phyloP scores from a whole-genome alignment of 2,888 invertebrate genomes.

The Cheilosia vernalis region DNA sequence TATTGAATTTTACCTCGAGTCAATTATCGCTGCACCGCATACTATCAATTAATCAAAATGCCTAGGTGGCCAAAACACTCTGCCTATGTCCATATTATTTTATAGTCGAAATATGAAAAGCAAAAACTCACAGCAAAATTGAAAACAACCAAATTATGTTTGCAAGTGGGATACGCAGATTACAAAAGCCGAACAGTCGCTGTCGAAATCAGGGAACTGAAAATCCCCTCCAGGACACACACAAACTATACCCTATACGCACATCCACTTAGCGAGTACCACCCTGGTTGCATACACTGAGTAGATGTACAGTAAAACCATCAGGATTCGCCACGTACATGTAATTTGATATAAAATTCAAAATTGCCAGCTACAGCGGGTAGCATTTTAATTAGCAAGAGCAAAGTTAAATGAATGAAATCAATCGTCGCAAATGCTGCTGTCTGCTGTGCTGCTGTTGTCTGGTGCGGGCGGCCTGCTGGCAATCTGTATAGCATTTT shows the following conservation, averaged over 20 bases:
- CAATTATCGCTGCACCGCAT: too few species aligned
- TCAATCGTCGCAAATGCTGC: constrained; percentile 15
- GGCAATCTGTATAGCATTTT: too few species aligned
- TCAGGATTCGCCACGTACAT: constrained; percentile 61
- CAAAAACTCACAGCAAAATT: too few species aligned
- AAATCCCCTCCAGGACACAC: neutral
- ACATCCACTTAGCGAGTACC: neutral
- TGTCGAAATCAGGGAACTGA: neutral
- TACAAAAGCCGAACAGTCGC: too few species aligned
- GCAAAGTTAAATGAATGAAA: constrained; percentile 53
- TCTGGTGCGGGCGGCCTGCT: neutral
- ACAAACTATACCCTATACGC: neutral
- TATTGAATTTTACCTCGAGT: too few species aligned
- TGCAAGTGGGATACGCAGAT: too few species aligned
- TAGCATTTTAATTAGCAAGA: constrained; percentile 63
- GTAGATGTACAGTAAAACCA: constrained; percentile 50
- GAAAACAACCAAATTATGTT: too few species aligned
- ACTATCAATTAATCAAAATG: too few species aligned
- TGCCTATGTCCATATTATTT: too few species aligned
- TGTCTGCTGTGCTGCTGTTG: neutral
- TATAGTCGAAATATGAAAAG: too few species aligned
- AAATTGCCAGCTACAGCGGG: constrained; percentile 64
- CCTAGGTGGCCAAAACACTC: too few species aligned
- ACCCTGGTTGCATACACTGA: constrained; percentile 67
- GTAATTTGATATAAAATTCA: constrained; percentile 75